A percentile compares a stretch with the other conserved stretches of the same genome.
Evolutionary conservation across 2,888 invertebrate genomes (phyloP).

Genomic region (Watsonalla binaria): DNA sequence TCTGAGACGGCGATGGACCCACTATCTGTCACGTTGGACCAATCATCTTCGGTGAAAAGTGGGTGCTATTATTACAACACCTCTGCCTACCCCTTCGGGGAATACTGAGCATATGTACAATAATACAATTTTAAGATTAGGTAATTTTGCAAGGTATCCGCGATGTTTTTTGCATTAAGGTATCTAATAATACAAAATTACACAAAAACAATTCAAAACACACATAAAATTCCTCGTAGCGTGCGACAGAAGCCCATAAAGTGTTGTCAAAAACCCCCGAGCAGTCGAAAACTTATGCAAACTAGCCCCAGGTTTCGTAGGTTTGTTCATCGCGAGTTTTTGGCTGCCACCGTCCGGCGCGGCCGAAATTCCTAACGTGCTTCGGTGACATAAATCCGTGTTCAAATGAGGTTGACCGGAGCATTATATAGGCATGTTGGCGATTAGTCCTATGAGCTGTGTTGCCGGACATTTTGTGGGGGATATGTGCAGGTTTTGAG

Average conservation of each 20-base stretch:
- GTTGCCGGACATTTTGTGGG: neutral
- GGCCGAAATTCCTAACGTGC: conserved; percentile 37
- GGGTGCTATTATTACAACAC: too few species aligned
- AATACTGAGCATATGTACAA: too few species aligned
- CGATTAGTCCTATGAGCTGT: conserved; percentile 10
- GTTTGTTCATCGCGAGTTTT: conserved; percentile 35
- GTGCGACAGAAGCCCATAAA: conserved; percentile 29
- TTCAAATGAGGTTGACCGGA: conserved; percentile 12
- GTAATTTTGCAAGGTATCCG: too few species aligned
- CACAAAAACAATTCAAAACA: conserved; percentile 2
- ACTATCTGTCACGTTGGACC: too few species aligned
- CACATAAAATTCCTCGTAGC: conserved; percentile 24
- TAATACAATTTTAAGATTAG: too few species aligned
- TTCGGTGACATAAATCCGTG: conserved; percentile 37
- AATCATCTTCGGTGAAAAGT: too few species aligned
- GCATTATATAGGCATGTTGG: conserved; percentile 17
- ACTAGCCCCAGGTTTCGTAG: conserved; percentile 20
- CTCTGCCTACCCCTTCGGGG: too few species aligned
- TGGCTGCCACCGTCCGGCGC: conserved; percentile 26
- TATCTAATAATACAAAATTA: too few species aligned
- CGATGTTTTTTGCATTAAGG: too few species aligned
- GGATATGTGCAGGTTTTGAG: too few species aligned
- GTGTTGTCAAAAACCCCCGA: conserved; percentile 17
- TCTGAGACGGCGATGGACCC: too few species aligned
- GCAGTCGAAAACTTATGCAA: conserved; percentile 26